Conservation (phyloP, 2,888 invertebrate genomes). For the Orthosia gracilis region DNA sequence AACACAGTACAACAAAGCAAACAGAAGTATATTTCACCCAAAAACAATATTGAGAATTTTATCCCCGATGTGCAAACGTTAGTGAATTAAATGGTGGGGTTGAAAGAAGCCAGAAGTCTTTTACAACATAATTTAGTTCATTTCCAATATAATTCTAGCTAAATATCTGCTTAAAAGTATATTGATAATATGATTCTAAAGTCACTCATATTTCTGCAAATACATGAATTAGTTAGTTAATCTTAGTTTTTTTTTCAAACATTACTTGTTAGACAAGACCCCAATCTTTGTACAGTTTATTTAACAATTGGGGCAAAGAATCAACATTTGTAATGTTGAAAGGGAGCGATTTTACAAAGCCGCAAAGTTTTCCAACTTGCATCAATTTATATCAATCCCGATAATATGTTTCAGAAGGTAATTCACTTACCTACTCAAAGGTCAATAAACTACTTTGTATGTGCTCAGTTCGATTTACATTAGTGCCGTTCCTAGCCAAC, state of each 20-base stretch:
- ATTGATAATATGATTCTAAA: slow-evolving; percentile 33
- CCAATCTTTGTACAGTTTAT: background rate
- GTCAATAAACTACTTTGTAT: slow-evolving; percentile 25
- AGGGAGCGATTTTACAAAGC: background rate
- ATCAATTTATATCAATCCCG: background rate
- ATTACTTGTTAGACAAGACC: background rate
- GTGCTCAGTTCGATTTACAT: slow-evolving; percentile 40
- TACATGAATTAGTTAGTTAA: slow-evolving; percentile 22
- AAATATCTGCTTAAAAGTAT: slow-evolving; percentile 46
- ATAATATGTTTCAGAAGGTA: background rate
- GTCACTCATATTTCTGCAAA: slow-evolving; percentile 53
- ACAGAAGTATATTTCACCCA: slow-evolving; percentile 22
- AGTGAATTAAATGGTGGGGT: slow-evolving; percentile 16
- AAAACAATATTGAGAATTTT: slow-evolving; percentile 37
- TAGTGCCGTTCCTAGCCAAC: slow-evolving; percentile 62
- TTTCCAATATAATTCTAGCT: slow-evolving; percentile 27
- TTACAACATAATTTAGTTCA: slow-evolving; percentile 12
- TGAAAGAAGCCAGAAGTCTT: slow-evolving; percentile 52
- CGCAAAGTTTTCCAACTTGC: slow-evolving; percentile 1
- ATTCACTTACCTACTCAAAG: background rate
- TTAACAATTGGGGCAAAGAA: background rate
- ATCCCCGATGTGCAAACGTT: slow-evolving; percentile 19
- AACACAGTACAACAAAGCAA: slow-evolving; percentile 35
- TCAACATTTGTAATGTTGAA: background rate
- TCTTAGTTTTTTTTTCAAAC: background rate